These are phyloP conservation scores for Yoshiicerus persimilis DNA, from an alignment of 1,140 invertebrate genomes.

Conservation along the genomic window DNA sequence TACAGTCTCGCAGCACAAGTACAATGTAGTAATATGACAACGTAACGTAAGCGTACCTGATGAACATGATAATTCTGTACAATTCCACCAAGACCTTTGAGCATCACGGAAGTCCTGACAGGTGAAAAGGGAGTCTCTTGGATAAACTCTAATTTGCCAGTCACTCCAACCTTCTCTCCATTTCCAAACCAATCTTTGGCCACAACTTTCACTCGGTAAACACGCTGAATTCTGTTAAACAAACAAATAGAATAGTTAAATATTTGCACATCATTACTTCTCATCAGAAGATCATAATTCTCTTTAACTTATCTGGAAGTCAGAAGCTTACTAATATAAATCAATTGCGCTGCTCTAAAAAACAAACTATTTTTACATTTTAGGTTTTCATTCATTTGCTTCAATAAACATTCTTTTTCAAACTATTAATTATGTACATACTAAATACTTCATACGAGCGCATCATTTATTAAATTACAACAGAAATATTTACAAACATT, in stretches of 20 bases:
- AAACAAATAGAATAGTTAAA: neutral
- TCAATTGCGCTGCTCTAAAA: too few relatives aligned
- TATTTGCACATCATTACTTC: neutral
- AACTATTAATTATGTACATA: too few relatives aligned
- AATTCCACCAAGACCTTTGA: constrained; percentile 70
- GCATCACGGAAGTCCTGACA: constrained; percentile 73
- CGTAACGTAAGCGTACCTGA: constrained; percentile 61
- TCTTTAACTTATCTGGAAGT: neutral
- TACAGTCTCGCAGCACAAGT: too few relatives aligned
- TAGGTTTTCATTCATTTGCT: too few relatives aligned
- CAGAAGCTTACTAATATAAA: too few relatives aligned
- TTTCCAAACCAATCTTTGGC: constrained; percentile 85
- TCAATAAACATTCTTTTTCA: too few relatives aligned
- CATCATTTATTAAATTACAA: too few relatives aligned
- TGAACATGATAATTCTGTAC: constrained; percentile 80
- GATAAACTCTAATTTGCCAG: constrained; percentile 61
- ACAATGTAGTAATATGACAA: too few relatives aligned
- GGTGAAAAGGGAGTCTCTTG: constrained; percentile 83
- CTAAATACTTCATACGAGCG: too few relatives aligned
- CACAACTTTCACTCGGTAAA: constrained; percentile 78
- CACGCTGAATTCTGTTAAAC: constrained; percentile 66
- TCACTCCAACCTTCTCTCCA: constrained; percentile 63
- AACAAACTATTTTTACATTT: too few relatives aligned
- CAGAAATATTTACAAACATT: too few relatives aligned
- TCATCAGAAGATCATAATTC: neutral